phyloP scores from a whole-genome alignment of 2,888 invertebrate species.

The Erebia palarica region DNA sequence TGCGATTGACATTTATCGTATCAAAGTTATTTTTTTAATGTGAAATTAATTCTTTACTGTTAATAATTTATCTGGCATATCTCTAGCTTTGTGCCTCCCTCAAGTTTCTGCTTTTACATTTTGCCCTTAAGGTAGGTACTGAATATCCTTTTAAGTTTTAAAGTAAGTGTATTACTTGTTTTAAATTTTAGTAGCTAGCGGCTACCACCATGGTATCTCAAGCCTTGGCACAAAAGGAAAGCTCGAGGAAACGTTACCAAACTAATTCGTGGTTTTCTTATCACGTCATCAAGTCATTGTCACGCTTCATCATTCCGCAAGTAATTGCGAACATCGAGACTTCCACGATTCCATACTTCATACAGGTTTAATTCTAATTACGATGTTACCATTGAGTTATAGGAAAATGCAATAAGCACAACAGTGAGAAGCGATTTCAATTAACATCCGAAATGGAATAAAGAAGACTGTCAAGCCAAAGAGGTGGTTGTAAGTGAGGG shows the following conservation, averaged over 20 bases:
- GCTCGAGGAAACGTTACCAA: slow-evolving; percentile 23
- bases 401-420: slow-evolving; percentile 56
- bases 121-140: too few species aligned
- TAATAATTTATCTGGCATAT: too few species aligned
- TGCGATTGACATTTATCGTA: slow-evolving; percentile 32
- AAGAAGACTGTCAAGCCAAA: slow-evolving; percentile 56
- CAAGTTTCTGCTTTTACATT: too few species aligned
- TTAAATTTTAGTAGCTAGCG: too few species aligned
- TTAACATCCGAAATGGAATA: slow-evolving; percentile 61
- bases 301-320: background rate
- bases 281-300: background rate
- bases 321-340: background rate
- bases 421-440: slow-evolving; percentile 66
- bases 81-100: too few species aligned
- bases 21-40: slow-evolving; percentile 45
- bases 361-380: slow-evolving; percentile 18
- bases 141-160: too few species aligned
- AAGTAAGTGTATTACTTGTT: too few species aligned
- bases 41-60: slow-evolving; percentile 37
- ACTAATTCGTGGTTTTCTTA: background rate
- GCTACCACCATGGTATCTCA: background rate
- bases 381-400: slow-evolving; percentile 36
- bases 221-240: background rate
- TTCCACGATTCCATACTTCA: background rate
- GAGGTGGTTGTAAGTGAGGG: slow-evolving; percentile 56